Base-by-base conservation (phyloP, 2,113 vertebrate species). In the Apeltes quadracus region DNA sequence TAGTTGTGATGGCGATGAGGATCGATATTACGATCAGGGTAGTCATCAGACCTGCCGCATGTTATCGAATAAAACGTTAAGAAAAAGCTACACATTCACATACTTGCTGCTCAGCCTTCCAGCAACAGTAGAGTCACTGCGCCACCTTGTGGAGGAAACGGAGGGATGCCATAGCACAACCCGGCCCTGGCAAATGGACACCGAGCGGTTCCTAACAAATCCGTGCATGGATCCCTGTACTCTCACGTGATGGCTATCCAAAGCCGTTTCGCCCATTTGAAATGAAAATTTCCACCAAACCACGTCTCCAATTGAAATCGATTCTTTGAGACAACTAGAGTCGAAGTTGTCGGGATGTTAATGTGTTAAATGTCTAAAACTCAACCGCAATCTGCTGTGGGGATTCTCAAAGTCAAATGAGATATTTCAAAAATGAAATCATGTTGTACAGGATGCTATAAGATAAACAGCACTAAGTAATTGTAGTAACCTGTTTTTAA, bases 121-220 rank as follows among this genome's bases (percentile, higher is more conserved):
- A 34, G n/a, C 18, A 25, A 20, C 6, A 36, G 34, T 48, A 18
- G 81, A 69, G 69, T 51, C 65, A 65, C 22, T 44, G 77, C 84
- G 0, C 79, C 90, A 78, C 51, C 90, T 89, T 18, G 61, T 79
- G 90, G 83, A 75, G 9, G 27, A 66, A 75, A 67, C 12, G 0
- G 0, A 16, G 29, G 8, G 32, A 11, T 34, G 15, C 14, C 2
- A 4, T 3, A 4, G 32, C 10, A 36, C 50, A 25, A 53, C 6
- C n/a, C 4, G 16, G n/a, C 44, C 0, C 25, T 15, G 3, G 53
- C 36, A 1, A 18, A 3, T 5, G 11, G n/a, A 61, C 78, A 56
- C 7, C 20, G 5, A 69, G 5, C 20, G 8, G 55, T 10, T 41
- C 1, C 18, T 16, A n/a, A 13, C 29, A 10, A n/a, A 46, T 46